Evolutionary conservation across 2,888 invertebrate genomes (phyloP), one percentile per base, ranked within the genome.

Genomic region (Dolichopus griseipennis): DNA sequence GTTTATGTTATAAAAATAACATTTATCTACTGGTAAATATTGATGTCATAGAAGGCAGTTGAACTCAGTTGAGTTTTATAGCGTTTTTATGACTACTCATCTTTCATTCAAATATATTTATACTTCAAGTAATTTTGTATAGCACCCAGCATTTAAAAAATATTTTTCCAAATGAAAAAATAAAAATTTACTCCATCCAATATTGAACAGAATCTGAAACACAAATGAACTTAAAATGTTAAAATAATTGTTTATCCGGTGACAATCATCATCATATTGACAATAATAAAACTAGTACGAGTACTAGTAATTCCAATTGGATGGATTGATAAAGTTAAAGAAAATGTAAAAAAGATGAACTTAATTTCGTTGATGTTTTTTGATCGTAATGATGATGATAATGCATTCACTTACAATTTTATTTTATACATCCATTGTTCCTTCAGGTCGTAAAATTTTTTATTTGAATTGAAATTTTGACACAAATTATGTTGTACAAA

Each of bases 181-280:
- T 37, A 37, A 27, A 27, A 27, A 27, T 27, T 27, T 27, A 27
- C 27, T 27, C 27, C 5, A 27, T 27, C 37, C 8, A 37, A n/a
- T n/a, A n/a, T n/a, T n/a, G n/a, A n/a, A 37, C 37, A 37, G 37
- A 37, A 37, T 37, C 37, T 7, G 8, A 12, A 37, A 7, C 37
- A 10, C 37, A 37, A 37, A n/a, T 52, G 15, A 41, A 12, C 41
- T 41, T 15, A 52, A 52, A 81, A 80, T 79, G 78, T 79, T 80
- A 79, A 80, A 80, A 80, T 81, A 81, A 80, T 80, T 80, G 80
- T 79, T 79, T 80, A 81, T 78, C 80, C 80, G 79, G 80, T 80
- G 80, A 81, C 79, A 80, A 79, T 77, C 77, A 80, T 80, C 78
- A 75, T 74, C 77, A 77, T 77, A 73, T 70, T 69, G 62, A 67